Conservation (phyloP, 2,888 invertebrate species). For the Ophion ventricosus region DNA sequence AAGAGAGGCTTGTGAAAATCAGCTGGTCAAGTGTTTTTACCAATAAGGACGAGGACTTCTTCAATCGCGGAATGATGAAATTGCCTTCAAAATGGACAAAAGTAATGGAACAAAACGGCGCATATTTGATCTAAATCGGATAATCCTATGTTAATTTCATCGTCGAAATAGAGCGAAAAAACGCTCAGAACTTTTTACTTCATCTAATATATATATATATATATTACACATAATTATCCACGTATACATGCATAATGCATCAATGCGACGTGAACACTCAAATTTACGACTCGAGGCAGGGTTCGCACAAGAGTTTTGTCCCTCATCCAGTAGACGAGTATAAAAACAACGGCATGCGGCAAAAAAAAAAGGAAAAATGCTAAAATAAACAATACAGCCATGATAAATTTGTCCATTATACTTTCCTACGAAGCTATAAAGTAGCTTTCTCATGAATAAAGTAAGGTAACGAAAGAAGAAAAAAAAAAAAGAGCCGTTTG, state of each 20-base stretch:
- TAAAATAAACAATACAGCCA: slow-evolving; percentile 22
- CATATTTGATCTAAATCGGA: too few species aligned
- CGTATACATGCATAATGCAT: slow-evolving; percentile 80
- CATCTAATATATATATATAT: neutral
- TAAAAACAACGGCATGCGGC: neutral
- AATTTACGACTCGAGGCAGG: slow-evolving; percentile 75
- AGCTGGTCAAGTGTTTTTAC: too few species aligned
- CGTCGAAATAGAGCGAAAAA: too few species aligned
- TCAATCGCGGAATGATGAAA: too few species aligned
- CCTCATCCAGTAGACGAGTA: slow-evolving; percentile 31
- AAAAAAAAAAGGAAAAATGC: slow-evolving; percentile 28
- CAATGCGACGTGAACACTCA: slow-evolving; percentile 77
- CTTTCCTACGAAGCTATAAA: slow-evolving; percentile 36
- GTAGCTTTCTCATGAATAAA: slow-evolving; percentile 42
- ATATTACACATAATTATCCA: neutral
- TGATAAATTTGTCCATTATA: slow-evolving; percentile 46
- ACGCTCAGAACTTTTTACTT: too few species aligned
- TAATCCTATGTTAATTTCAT: too few species aligned
- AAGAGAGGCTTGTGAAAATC: too few species aligned
- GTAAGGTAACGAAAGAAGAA: neutral
- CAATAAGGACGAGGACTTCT: too few species aligned
- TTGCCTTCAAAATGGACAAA: too few species aligned
- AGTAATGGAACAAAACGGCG: too few species aligned
- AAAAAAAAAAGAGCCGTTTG: neutral
- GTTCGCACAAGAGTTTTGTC: slow-evolving; percentile 46